Conservation (phyloP, 2,113 vertebrate genomes). For the Macroglossus sobrinus region DNA sequence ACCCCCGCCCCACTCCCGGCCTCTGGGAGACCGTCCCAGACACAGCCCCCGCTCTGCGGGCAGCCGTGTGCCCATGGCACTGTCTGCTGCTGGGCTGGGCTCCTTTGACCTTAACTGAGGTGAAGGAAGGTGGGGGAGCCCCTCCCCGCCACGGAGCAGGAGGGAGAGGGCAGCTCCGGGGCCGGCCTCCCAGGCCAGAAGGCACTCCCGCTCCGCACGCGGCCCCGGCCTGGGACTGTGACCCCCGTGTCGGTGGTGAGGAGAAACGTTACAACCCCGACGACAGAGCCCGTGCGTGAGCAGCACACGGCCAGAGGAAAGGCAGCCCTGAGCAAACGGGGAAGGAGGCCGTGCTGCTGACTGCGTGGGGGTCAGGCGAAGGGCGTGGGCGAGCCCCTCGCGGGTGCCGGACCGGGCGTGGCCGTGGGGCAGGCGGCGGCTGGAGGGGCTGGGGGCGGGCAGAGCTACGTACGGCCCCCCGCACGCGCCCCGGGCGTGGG, state of each 20-base stretch:
- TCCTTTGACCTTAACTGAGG: not conserved
- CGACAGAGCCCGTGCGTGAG: not conserved
- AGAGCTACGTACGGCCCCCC: not conserved
- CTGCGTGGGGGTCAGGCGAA: not conserved
- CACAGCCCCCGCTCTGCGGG: rapidly evolving
- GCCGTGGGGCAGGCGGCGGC: not conserved
- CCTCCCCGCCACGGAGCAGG: not conserved
- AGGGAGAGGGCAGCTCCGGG: not conserved
- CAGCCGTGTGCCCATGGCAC: rapidly evolving
- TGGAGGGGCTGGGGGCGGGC: not conserved
- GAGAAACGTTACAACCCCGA: not conserved
- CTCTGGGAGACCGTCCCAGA: not conserved
- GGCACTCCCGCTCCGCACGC: rapidly evolving
- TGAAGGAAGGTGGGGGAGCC: not conserved
- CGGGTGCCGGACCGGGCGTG: not conserved
- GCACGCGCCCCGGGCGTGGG: not conserved
- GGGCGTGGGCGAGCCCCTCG: not conserved
- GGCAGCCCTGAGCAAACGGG: rapidly evolving
- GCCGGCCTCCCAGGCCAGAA: rapidly evolving
- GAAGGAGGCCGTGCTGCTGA: not conserved
- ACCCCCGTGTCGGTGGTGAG: not conserved
- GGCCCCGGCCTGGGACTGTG: not conserved
- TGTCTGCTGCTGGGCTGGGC: not conserved
- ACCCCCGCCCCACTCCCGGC: too few species aligned
- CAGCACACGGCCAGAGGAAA: not conserved